Evolutionary conservation across 2,113 vertebrate genomes (phyloP).

Genomic region (Ornithorhynchus anatinus): DNA sequence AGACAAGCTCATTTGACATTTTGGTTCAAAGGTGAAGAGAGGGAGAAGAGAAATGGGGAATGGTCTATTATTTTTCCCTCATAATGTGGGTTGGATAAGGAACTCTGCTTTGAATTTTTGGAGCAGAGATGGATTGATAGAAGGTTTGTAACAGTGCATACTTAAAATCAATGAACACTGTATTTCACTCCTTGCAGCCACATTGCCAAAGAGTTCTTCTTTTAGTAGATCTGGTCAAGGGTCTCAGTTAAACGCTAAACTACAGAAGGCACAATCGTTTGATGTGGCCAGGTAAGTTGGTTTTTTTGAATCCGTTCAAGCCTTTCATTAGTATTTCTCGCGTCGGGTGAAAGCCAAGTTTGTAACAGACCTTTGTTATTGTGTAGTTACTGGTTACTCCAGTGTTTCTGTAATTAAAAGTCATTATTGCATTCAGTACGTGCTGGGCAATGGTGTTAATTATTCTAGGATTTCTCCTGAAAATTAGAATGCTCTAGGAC

Average conservation of each 20-base stretch:
- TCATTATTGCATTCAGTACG: no score
- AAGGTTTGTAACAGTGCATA: not conserved
- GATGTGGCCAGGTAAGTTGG: conserved; percentile 84
- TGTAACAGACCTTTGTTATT: not conserved
- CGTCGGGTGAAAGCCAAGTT: not conserved
- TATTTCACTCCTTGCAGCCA: conserved; percentile 70
- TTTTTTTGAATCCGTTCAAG: not conserved
- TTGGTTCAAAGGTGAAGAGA: not conserved
- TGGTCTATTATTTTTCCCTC: no score
- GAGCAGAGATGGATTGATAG: not conserved
- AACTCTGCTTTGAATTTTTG: not conserved
- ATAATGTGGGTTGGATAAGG: not conserved
- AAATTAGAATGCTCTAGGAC: no score
- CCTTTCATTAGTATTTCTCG: not conserved
- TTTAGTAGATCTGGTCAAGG: conserved; percentile 87
- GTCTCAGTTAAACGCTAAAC: conserved; percentile 79
- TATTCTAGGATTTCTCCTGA: no score
- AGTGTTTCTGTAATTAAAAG: no score
- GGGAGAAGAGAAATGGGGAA: no score
- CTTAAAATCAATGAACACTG: conserved; percentile 19
- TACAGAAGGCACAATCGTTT: conserved; percentile 92
- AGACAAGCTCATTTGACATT: no score
- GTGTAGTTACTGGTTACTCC: not conserved
- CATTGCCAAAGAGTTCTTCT: conserved; percentile 92
- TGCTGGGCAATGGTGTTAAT: no score